Evolutionary conservation across 2,888 invertebrate species (phyloP).

Genomic region (Leucophora obtusa): DNA sequence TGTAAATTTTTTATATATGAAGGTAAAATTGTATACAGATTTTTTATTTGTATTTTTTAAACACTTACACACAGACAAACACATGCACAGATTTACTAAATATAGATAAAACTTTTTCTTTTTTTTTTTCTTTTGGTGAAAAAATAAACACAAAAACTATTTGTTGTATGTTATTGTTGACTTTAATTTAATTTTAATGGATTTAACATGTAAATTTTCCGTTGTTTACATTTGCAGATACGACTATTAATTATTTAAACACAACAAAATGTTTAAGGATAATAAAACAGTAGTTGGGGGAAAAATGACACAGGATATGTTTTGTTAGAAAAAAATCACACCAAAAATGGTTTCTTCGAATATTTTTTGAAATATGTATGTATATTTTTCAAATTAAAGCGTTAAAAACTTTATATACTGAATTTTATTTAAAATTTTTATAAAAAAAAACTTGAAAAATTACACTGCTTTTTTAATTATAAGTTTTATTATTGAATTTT

Average conservation of each 20-base stretch:
- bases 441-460: not conserved
- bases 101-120: conserved; percentile 16
- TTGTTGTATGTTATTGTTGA: conserved; percentile 18
- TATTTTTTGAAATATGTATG: not conserved
- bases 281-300: not conserved
- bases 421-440: not conserved
- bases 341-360: conserved; percentile 22
- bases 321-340: conserved; percentile 23
- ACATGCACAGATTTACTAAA: not conserved
- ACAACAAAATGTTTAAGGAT: conserved; percentile 2
- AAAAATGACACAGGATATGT: conserved; percentile 38
- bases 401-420: not conserved
- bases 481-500: not conserved
- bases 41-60: conserved; percentile 28
- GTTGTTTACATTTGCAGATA: not conserved
- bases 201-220: conserved; percentile 32
- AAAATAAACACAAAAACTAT: not conserved
- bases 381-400: not conserved
- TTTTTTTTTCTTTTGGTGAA: conserved; percentile 1
- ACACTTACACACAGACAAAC: conserved; percentile 19
- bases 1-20: conserved; percentile 11
- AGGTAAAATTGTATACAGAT: conserved; percentile 26
- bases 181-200: conserved; percentile 23
- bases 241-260: not conserved
- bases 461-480: not conserved